Percentiles rank a stretch among this genome's conserved stretches.
Conservation (phyloP, 2,888 invertebrate species). For the Nemapogon koenigi region DNA sequence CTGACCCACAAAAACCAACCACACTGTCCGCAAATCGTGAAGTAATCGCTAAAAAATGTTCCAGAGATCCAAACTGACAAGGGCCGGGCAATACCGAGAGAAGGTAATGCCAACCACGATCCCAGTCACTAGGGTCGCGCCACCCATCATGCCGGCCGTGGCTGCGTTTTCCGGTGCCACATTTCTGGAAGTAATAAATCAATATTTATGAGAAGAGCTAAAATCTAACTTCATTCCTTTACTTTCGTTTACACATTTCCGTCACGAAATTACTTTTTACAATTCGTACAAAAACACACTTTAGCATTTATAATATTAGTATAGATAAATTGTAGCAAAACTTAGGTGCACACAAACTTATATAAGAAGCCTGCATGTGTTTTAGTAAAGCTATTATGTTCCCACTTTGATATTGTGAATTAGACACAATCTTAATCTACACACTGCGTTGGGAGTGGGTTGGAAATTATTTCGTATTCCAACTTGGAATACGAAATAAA, state of each 20-base stretch:
- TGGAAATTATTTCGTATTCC: no score
- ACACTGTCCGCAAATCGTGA: constrained; percentile 5
- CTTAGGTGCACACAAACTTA: constrained; percentile 37
- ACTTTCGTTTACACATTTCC: no score
- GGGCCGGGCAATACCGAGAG: constrained; percentile 71
- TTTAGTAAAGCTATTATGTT: constrained; percentile 14
- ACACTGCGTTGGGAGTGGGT: constrained; percentile 24
- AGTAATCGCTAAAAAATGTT: constrained; percentile 31
- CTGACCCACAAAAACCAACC: constrained; percentile 1
- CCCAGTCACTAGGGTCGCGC: constrained; percentile 89
- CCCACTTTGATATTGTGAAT: constrained; percentile 16
- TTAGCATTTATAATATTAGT: no score
- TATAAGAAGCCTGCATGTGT: constrained; percentile 14
- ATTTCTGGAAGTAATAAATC: constrained; percentile 61
- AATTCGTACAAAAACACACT: no score
- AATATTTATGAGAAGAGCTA: no score
- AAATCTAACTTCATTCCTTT: no score
- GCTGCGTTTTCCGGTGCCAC: constrained; percentile 84
- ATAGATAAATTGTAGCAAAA: constrained; percentile 29
- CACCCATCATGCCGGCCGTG: constrained; percentile 96
- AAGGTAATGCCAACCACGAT: constrained; percentile 84
- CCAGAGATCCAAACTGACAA: constrained; percentile 47
- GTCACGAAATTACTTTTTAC: no score
- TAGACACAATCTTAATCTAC: constrained; percentile 12
- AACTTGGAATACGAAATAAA: no score